These are phyloP conservation scores for Papilio polytes DNA, from an alignment of 1,140 invertebrate genomes.

Conservation along the genomic window DNA sequence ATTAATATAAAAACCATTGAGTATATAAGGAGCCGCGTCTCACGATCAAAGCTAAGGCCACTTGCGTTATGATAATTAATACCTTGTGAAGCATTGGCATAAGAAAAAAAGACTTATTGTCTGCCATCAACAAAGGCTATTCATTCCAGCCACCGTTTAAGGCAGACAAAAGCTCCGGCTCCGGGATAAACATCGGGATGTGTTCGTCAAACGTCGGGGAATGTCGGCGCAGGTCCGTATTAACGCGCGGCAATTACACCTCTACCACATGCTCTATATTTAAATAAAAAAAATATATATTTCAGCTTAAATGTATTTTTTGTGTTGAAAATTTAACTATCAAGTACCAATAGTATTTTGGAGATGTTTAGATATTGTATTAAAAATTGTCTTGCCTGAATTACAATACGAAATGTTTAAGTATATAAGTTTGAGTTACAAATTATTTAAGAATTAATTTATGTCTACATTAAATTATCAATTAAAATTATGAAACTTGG, in stretches of 20 bases:
- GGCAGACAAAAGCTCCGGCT: constrained; percentile 70
- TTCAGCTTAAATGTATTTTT: background rate
- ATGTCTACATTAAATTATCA: too few species aligned
- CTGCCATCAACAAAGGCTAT: constrained; percentile 69
- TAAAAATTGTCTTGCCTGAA: too few species aligned
- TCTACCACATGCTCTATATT: background rate
- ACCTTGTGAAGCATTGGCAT: constrained; percentile 58
- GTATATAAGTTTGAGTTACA: too few species aligned
- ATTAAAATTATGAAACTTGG: background rate
- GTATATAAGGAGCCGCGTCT: constrained; percentile 39
- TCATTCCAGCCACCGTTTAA: constrained; percentile 72
- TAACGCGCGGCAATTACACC: constrained; percentile 22
- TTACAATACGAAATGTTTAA: too few species aligned
- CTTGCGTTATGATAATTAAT: constrained; percentile 75
- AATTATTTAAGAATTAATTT: too few species aligned
- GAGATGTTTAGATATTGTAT: too few species aligned
- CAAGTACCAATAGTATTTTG: too few species aligned
- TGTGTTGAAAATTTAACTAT: too few species aligned
- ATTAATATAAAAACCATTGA: constrained; percentile 3
- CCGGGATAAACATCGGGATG: constrained; percentile 67
- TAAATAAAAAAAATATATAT: background rate
- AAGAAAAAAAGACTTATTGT: constrained; percentile 66
- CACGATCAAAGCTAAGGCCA: constrained; percentile 45
- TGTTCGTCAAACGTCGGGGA: constrained; percentile 57
- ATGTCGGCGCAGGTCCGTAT: constrained; percentile 41